These are phyloP conservation scores for Apotomis turbidana DNA, from an alignment of 2,888 invertebrate species.

Conservation along the genomic window DNA sequence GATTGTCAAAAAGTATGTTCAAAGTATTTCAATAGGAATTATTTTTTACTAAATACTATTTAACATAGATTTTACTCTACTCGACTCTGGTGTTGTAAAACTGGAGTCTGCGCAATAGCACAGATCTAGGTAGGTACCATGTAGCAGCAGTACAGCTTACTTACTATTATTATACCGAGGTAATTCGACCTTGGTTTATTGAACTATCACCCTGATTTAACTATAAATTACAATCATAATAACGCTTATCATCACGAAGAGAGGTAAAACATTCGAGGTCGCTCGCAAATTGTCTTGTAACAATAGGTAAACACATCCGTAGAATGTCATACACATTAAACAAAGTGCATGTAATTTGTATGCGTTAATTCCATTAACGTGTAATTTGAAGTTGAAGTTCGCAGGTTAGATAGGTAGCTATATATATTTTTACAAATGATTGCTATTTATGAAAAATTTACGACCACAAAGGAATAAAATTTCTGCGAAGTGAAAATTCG, in stretches of 20 bases:
- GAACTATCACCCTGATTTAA: constrained; percentile 27
- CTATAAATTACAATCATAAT: constrained; percentile 22
- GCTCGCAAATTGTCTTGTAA: constrained; percentile 33
- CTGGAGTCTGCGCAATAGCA: too few relatives aligned
- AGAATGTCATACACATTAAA: constrained; percentile 32
- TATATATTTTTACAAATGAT: too few relatives aligned
- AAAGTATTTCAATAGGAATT: too few relatives aligned
- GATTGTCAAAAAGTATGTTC: too few relatives aligned
- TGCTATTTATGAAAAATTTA: too few relatives aligned
- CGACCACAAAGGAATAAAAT: too few relatives aligned
- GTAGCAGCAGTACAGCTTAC: too few relatives aligned
- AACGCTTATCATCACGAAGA: constrained; percentile 20
- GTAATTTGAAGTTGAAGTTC: constrained; percentile 15
- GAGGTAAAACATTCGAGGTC: constrained; percentile 28
- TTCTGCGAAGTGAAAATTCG: too few relatives aligned
- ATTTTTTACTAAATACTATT: too few relatives aligned
- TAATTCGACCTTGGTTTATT: constrained; percentile 16
- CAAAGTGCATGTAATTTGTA: constrained; percentile 32
- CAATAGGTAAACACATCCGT: constrained; percentile 34
- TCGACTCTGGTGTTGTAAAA: too few relatives aligned
- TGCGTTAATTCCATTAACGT: constrained; percentile 22
- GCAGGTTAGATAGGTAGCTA: neutral
- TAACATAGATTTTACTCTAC: too few relatives aligned
- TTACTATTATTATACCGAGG: neutral
- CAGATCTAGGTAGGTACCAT: too few relatives aligned